Conservation (phyloP, 1,140 invertebrate genomes). For the Glossosoma conforme region DNA sequence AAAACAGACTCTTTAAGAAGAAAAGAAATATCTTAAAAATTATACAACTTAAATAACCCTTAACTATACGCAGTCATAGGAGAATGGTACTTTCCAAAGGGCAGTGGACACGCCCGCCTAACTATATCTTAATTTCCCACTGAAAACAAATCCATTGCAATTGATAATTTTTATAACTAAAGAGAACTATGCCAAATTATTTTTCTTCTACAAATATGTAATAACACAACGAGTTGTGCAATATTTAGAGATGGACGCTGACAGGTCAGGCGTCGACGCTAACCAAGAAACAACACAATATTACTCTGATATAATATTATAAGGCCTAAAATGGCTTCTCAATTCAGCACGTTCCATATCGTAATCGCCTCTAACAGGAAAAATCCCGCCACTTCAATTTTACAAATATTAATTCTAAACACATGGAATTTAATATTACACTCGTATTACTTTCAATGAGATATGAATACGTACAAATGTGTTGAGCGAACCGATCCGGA, state of each 20-base stretch:
- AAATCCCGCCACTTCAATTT: constrained; percentile 18
- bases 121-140: constrained; percentile 2
- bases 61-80: constrained; percentile 26
- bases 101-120: constrained; percentile 4
- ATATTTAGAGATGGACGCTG: not conserved
- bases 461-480: constrained; percentile 12
- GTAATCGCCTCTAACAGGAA: constrained; percentile 18
- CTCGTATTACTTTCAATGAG: constrained; percentile 9
- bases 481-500: constrained; percentile 3
- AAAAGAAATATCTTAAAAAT: constrained; percentile 24
- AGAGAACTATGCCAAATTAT: not conserved
- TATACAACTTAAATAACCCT: constrained; percentile 26
- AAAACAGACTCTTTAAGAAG: constrained; percentile 17
- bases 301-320: constrained; percentile 24
- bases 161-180: constrained; percentile 7
- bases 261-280: constrained; percentile 12
- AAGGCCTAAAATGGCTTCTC: constrained; percentile 26
- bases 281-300: constrained; percentile 7
- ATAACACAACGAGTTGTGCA: constrained; percentile 1
- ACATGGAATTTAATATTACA: constrained; percentile 17
- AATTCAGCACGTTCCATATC: constrained; percentile 12
- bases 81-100: constrained; percentile 16
- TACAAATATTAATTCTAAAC: constrained; percentile 18
- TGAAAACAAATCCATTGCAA: constrained; percentile 5
- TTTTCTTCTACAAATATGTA: constrained; percentile 1